These are phyloP conservation scores for Chrysolina americana DNA, from an alignment of 2,888 invertebrate genomes.

Conservation along the genomic window DNA sequence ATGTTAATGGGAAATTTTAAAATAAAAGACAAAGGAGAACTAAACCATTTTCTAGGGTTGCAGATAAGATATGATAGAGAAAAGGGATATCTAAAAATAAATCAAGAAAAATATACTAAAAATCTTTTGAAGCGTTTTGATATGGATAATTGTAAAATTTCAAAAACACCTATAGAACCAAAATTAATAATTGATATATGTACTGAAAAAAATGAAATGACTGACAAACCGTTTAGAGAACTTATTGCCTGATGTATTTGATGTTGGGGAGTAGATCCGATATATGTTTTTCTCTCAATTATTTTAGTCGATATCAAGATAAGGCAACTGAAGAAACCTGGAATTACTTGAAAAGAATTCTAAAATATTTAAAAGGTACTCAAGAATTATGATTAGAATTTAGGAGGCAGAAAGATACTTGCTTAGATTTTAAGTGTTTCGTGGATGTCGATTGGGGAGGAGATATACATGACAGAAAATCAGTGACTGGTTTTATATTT, in stretches of 20 bases:
- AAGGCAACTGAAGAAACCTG: conserved; percentile 32
- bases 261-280: conserved; percentile 42
- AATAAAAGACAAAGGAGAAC: conserved; percentile 45
- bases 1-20: conserved; percentile 37
- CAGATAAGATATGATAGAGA: conserved; percentile 46
- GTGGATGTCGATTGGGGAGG: conserved; percentile 31
- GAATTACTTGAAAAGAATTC: conserved; percentile 26
- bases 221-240: conserved; percentile 37
- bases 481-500: conserved; percentile 56
- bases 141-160: conserved; percentile 24
- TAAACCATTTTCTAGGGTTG: conserved; percentile 46
- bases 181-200: conserved; percentile 21
- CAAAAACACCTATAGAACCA: conserved; percentile 20
- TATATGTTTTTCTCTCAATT: conserved; percentile 40
- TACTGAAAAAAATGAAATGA: conserved; percentile 12
- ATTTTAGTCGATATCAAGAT: conserved; percentile 41
- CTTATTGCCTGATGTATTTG: conserved; percentile 40
- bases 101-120: conserved; percentile 27
- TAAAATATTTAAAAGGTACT: conserved; percentile 30
- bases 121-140: conserved; percentile 18
- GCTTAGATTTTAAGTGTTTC: conserved; percentile 11
- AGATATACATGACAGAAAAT: conserved; percentile 26
- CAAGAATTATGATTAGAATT: conserved; percentile 15
- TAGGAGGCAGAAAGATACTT: conserved; percentile 5
- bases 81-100: conserved; percentile 31